phyloP scores from a whole-genome alignment of 2,113 vertebrate genomes.

The Lucifuga dentata region DNA sequence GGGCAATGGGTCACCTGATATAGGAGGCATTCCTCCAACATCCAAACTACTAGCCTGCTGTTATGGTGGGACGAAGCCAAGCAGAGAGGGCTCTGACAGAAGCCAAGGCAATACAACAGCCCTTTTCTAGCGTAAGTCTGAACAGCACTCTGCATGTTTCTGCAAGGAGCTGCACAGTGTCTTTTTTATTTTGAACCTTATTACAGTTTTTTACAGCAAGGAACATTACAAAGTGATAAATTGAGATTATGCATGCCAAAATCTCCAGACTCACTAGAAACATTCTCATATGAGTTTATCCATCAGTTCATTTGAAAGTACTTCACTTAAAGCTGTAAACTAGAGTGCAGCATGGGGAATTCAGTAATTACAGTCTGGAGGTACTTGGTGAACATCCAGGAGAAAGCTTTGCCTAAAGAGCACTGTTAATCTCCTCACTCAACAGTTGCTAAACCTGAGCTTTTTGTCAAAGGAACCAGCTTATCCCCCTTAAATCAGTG shows the following conservation, averaged over 20 bases:
- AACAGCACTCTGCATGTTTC: slow-evolving; percentile 4
- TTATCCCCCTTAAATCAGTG: slow-evolving; percentile 65
- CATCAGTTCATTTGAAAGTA: neutral
- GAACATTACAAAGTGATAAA: too few species aligned
- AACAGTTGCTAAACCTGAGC: slow-evolving; percentile 68
- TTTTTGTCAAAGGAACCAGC: slow-evolving; percentile 66
- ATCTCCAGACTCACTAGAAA: too few species aligned
- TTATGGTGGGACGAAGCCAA: slow-evolving; percentile 70
- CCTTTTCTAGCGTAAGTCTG: slow-evolving; percentile 3
- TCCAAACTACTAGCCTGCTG: slow-evolving; percentile 60
- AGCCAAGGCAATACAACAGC: slow-evolving; percentile 26
- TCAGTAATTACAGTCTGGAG: slow-evolving; percentile 53
- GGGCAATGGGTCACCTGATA: slow-evolving; percentile 82
- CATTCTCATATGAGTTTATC: neutral
- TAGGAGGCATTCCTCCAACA: slow-evolving; percentile 75
- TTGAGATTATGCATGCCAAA: too few species aligned
- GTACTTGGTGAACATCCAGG: slow-evolving; percentile 75
- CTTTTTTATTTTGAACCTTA: too few species aligned
- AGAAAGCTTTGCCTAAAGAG: slow-evolving; percentile 73
- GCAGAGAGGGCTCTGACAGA: slow-evolving; percentile 63
- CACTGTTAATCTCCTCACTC: slow-evolving; percentile 75
- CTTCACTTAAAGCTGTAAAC: slow-evolving; percentile 15
- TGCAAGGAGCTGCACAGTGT: neutral
- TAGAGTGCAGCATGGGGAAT: slow-evolving; percentile 43
- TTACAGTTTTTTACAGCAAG: too few species aligned